Evolutionary conservation across 2,113 vertebrate genomes (phyloP).

Genomic region (Phainopepla nitens): DNA sequence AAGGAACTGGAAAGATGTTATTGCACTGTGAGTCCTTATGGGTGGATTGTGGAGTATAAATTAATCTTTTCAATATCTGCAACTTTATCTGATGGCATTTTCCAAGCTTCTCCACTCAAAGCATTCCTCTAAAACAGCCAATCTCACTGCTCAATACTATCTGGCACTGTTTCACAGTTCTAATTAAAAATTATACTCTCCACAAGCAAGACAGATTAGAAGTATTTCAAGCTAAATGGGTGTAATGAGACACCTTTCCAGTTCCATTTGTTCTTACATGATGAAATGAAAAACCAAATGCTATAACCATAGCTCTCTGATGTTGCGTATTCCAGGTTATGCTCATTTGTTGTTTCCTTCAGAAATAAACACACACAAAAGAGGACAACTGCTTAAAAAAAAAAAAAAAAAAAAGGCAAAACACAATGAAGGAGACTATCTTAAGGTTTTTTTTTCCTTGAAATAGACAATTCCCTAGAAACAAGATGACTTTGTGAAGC

Average conservation of each 20-base stretch:
- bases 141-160: neutral
- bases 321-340: neutral
- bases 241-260: slow-evolving; percentile 38
- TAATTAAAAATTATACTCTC: slow-evolving; percentile 35
- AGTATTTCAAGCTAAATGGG: slow-evolving; percentile 24
- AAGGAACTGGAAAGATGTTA: neutral
- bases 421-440: neutral
- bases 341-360: neutral
- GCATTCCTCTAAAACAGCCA: neutral
- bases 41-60: neutral
- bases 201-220: slow-evolving; percentile 39
- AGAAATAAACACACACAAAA: neutral
- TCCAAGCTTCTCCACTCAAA: neutral
- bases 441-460: neutral
- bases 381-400: neutral
- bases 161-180: slow-evolving; percentile 16
- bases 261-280: slow-evolving; percentile 11
- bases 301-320: neutral
- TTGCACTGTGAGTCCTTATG: neutral
- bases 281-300: neutral
- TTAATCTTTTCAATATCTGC: neutral
- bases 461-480: neutral
- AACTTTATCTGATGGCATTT: neutral
- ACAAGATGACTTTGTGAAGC: neutral
- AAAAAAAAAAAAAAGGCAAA: neutral